Percentiles rank a stretch among this genome's conserved stretches.
phyloP scores from a whole-genome alignment of 2,113 vertebrate genomes.

The Serinus canaria region DNA sequence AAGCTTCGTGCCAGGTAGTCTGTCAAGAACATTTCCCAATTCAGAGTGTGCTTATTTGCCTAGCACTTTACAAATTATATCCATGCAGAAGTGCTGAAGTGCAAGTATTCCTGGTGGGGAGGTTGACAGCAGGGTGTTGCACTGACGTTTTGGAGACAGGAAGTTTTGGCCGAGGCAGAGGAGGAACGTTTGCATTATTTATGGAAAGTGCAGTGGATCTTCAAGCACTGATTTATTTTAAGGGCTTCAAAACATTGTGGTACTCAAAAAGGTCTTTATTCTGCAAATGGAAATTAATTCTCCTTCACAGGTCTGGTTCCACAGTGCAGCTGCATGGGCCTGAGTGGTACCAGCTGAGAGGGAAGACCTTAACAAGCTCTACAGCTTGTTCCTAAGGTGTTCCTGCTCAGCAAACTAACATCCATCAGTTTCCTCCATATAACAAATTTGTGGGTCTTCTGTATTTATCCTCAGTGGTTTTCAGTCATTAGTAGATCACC shows the following conservation, averaged over 20 bases:
- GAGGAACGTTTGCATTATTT: not conserved
- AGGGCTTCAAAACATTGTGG: not conserved
- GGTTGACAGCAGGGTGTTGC: not conserved
- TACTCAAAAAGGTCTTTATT: not conserved
- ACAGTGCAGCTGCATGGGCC: not conserved
- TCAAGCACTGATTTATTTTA: not conserved
- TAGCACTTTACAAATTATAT: slow-evolving; percentile 50
- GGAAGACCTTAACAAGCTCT: not conserved
- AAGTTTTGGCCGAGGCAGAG: not conserved
- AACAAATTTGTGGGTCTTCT: not conserved
- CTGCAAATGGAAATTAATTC: not conserved
- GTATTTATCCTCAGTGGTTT: not conserved
- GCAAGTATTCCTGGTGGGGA: not conserved
- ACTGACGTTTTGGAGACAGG: not conserved
- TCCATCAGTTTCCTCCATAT: not conserved
- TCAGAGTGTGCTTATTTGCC: not conserved
- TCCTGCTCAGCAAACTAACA: not conserved
- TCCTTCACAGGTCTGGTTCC: not conserved
- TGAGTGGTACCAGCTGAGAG: not conserved
- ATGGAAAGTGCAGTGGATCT: not conserved
- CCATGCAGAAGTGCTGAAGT: slow-evolving; percentile 30
- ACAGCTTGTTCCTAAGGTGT: not conserved
- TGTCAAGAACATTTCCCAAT: not conserved
- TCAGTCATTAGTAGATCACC: not conserved
- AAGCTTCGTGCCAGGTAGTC: slow-evolving; percentile 17